These are phyloP conservation scores for Oreochromis grahami DNA, from an alignment of 2,797 vertebrate genomes.

Conservation along the genomic window DNA sequence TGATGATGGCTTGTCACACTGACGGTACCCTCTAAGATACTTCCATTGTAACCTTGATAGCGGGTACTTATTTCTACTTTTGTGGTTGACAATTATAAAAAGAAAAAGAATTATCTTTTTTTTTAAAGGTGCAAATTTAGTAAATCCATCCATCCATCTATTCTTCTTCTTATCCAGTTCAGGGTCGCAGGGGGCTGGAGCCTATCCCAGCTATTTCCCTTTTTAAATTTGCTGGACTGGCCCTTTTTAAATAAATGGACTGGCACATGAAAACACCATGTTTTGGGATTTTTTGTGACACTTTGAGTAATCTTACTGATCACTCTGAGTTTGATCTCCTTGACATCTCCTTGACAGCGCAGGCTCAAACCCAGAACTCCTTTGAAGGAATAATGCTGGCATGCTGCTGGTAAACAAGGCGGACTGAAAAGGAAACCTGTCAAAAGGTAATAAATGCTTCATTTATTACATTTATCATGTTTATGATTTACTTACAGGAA, in stretches of 20 bases:
- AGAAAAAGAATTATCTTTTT: background rate
- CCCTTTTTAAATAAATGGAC: background rate
- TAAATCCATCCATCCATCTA: background rate
- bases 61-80: background rate
- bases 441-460: background rate
- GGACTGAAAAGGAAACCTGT: background rate
- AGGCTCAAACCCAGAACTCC: background rate
- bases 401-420: background rate
- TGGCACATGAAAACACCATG: background rate
- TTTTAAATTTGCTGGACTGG: background rate
- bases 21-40: background rate
- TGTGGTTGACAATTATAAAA: background rate
- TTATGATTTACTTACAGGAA: background rate
- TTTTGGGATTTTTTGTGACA: background rate
- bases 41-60: background rate
- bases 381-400: background rate
- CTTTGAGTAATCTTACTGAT: background rate
- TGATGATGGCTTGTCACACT: background rate
- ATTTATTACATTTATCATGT: background rate
- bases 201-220: background rate
- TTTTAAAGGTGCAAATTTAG: background rate
- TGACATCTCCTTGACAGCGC: accelerated
- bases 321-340: background rate
- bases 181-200: background rate
- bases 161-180: background rate